These are phyloP conservation scores for Serripes groenlandicus DNA, from an alignment of 2,888 invertebrate species.

Conservation along the genomic window DNA sequence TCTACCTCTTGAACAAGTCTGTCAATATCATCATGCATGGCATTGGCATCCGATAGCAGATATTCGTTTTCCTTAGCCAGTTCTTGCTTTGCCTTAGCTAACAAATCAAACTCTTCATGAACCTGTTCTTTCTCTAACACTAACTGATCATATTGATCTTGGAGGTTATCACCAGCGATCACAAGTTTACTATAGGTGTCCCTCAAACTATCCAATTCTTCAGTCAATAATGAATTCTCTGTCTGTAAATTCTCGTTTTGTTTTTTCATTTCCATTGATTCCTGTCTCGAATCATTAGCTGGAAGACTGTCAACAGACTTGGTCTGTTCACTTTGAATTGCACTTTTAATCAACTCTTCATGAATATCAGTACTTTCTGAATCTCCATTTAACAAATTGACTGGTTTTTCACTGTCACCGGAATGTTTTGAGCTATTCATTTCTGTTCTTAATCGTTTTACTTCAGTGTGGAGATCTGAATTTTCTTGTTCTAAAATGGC, in stretches of 20 bases:
- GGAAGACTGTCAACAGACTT: constrained; percentile 41
- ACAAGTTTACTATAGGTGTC: constrained; percentile 74
- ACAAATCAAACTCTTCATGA: constrained; percentile 69
- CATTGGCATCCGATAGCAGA: constrained; percentile 78
- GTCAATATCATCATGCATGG: constrained; percentile 81
- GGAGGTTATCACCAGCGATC: constrained; percentile 81
- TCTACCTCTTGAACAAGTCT: constrained; percentile 80
- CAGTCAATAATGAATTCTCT: constrained; percentile 67
- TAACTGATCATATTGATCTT: constrained; percentile 76
- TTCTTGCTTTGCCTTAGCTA: constrained; percentile 70
- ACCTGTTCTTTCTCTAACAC: constrained; percentile 75
- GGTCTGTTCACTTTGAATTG: constrained; percentile 39
- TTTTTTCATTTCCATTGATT: constrained; percentile 59
- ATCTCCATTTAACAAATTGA: constrained; percentile 16
- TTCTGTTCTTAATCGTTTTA: constrained; percentile 58
- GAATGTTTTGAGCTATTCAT: constrained; percentile 39
- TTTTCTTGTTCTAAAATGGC: constrained; percentile 65
- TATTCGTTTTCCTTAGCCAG: constrained; percentile 80
- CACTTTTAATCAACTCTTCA: constrained; percentile 40
- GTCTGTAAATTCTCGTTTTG: constrained; percentile 63
- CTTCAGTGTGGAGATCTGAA: constrained; percentile 55
- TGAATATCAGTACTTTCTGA: constrained; percentile 8
- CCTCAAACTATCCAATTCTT: constrained; percentile 75
- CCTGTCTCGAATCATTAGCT: constrained; percentile 29
- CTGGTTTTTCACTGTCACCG: constrained; percentile 16